A percentile compares a stretch with the other conserved stretches of the same genome.
Conservation (phyloP, 1,140 invertebrate genomes). For the Trinorchestia longiramus region DNA sequence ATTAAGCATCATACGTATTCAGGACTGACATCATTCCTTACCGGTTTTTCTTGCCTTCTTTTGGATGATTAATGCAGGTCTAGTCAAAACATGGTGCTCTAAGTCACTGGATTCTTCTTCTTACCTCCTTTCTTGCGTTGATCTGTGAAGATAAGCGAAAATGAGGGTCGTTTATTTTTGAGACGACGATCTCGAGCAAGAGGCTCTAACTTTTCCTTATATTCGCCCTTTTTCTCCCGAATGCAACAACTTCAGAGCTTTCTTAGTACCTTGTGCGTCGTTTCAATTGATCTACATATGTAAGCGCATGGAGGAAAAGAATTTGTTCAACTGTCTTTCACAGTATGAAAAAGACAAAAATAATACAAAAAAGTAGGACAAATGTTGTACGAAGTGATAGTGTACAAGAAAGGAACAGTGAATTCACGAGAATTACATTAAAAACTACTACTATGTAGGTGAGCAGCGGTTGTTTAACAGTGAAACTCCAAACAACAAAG, state of each 20-base stretch:
- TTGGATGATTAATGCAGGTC: conserved; percentile 17
- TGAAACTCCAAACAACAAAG: too few relatives aligned
- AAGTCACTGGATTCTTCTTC: conserved; percentile 2
- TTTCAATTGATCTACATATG: background rate
- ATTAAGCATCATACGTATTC: conserved; percentile 3
- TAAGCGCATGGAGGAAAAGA: background rate
- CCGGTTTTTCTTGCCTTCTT: background rate
- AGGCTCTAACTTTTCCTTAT: background rate
- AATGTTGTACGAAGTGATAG: background rate
- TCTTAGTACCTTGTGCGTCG: background rate
- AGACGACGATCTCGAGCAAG: background rate
- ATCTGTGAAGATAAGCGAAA: conserved; percentile 40
- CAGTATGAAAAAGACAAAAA: background rate
- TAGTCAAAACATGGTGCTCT: conserved; percentile 41
- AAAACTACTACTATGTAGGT: background rate
- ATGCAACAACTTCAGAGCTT: background rate
- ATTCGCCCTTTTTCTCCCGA: background rate
- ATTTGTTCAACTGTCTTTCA: background rate
- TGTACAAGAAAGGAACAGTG: background rate
- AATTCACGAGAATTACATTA: background rate
- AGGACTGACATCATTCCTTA: background rate
- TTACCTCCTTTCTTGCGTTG: background rate
- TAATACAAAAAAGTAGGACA: background rate
- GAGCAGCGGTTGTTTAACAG: too few relatives aligned
- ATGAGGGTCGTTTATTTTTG: conserved; percentile 1